Percentiles rank a stretch among this genome's conserved stretches.
phyloP scores from a whole-genome alignment of 1,140 invertebrate genomes.

The Halictus rubicundus region DNA sequence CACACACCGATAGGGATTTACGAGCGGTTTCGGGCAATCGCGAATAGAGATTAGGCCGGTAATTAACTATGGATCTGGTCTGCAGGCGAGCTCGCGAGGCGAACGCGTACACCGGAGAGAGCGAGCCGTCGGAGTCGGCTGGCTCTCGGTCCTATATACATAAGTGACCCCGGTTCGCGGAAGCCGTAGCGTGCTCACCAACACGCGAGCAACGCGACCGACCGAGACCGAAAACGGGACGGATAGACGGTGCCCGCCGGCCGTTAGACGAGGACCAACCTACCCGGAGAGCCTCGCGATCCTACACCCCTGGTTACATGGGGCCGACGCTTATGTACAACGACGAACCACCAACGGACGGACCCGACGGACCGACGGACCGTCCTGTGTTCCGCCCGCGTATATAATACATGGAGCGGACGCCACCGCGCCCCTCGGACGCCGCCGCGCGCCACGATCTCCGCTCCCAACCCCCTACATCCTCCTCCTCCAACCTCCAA shows the following conservation, averaged over 20 bases:
- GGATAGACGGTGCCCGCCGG: constrained; percentile 1
- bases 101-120: constrained; percentile 58
- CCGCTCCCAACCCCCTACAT: background rate
- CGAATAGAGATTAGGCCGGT: constrained; percentile 81
- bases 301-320: constrained; percentile 61
- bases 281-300: constrained; percentile 43
- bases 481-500: no score
- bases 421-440: constrained; percentile 41
- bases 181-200: constrained; percentile 62
- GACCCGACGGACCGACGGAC: constrained; percentile 3
- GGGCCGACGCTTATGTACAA: constrained; percentile 56
- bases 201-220: constrained; percentile 47
- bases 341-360: background rate
- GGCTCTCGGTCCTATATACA: constrained; percentile 68
- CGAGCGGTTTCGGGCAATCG: constrained; percentile 81
- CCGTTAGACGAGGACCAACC: constrained; percentile 31
- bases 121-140: constrained; percentile 45
- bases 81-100: constrained; percentile 74
- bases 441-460: constrained; percentile 22
- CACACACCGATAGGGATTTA: constrained; percentile 80
- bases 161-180: constrained; percentile 75
- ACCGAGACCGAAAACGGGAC: constrained; percentile 37
- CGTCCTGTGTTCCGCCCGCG: constrained; percentile 54
- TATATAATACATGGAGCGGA: constrained; percentile 47
- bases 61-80: constrained; percentile 81